A percentile compares a stretch with the other conserved stretches of the same genome.
phyloP scores from a whole-genome alignment of 2,113 vertebrate genomes.

The Chelonoidis abingdonii region DNA sequence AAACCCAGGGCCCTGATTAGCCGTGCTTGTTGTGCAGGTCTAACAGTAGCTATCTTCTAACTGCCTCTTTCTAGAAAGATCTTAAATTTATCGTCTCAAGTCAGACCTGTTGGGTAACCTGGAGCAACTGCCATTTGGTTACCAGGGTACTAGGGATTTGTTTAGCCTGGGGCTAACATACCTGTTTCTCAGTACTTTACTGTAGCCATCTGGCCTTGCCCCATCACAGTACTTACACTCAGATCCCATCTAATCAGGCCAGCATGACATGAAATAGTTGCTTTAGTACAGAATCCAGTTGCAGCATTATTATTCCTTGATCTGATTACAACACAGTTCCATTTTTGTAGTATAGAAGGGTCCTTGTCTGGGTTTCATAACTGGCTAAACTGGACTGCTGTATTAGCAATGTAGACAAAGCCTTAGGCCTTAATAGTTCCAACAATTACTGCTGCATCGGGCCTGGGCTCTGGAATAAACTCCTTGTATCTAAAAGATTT shows the following conservation, averaged over 20 bases:
- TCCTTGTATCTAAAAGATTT: constrained; percentile 77
- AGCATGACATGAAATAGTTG: neutral
- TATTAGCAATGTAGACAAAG: constrained; percentile 65
- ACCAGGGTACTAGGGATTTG: too few relatives aligned
- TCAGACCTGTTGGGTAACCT: too few relatives aligned
- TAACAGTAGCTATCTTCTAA: too few relatives aligned
- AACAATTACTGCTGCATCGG: constrained; percentile 60
- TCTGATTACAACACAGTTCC: neutral
- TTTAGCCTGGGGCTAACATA: too few relatives aligned
- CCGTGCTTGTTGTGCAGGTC: too few relatives aligned
- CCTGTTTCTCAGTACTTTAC: too few relatives aligned
- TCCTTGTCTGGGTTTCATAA: constrained; percentile 29
- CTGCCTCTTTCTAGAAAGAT: too few relatives aligned
- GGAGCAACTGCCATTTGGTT: too few relatives aligned
- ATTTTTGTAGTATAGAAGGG: constrained; percentile 27
- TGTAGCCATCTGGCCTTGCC: too few relatives aligned
- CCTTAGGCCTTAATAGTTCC: constrained; percentile 61
- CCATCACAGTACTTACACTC: neutral
- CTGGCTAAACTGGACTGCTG: constrained; percentile 64
- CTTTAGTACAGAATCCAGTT: neutral
- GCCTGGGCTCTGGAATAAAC: constrained; percentile 73
- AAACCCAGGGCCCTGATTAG: too few relatives aligned
- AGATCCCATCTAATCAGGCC: neutral
- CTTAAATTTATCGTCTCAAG: too few relatives aligned
- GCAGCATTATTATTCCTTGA: neutral